Evolutionary conservation across 1,140 invertebrate species (phyloP).

Genomic region (Magallana angulata): DNA sequence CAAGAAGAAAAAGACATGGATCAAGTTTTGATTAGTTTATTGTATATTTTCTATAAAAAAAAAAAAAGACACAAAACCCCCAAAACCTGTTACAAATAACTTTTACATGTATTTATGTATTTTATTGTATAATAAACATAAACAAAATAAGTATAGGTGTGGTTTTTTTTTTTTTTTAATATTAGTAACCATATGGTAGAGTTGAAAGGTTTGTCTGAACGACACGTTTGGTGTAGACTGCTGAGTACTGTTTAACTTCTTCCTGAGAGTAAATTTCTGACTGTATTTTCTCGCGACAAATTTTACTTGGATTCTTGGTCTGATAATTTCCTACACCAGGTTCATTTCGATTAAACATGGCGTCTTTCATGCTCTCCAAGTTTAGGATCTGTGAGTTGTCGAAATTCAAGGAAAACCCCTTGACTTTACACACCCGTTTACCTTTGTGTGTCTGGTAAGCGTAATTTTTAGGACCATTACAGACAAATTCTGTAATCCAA

Average conservation of each 20-base stretch:
- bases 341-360: conserved; percentile 10
- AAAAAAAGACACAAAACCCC: too few relatives aligned
- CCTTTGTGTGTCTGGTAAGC: conserved; percentile 35
- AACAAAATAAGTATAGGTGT: too few relatives aligned
- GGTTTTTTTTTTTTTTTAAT: too few relatives aligned
- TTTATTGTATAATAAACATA: too few relatives aligned
- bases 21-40: conserved; percentile 1
- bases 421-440: conserved; percentile 47
- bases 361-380: conserved; percentile 41
- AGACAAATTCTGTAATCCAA: conserved; percentile 54
- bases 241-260: conserved; percentile 38
- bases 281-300: conserved; percentile 35
- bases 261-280: neutral
- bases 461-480: conserved; percentile 54
- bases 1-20: neutral
- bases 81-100: too few relatives aligned
- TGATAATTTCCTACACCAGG: neutral
- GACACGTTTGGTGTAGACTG: conserved; percentile 29
- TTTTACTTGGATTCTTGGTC: conserved; percentile 13
- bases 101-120: too few relatives aligned
- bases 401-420: conserved; percentile 42
- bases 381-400: conserved; percentile 33
- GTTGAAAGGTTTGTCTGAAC: neutral
- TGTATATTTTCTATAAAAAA: neutral
- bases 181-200: conserved; percentile 41